Percentiles rank a stretch among this genome's conserved stretches.
Conservation (phyloP, 2,888 invertebrate species). For the Synanthedon tipuliformis region DNA sequence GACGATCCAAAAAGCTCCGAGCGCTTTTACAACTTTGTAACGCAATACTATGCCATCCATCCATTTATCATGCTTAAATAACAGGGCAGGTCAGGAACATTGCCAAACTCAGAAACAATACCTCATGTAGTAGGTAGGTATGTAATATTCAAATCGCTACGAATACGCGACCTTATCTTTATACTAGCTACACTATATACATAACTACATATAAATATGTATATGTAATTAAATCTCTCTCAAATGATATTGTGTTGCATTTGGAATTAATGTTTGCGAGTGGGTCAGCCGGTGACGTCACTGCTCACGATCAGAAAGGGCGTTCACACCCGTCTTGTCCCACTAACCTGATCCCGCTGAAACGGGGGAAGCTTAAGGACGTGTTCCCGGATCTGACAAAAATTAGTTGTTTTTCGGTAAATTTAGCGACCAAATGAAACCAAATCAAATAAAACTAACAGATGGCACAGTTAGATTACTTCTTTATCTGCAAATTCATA, state of each 20-base stretch:
- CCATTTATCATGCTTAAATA: not conserved
- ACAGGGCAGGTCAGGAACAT: not conserved
- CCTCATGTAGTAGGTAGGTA: too few relatives aligned
- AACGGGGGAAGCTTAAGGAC: not conserved
- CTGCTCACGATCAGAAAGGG: slow-evolving; percentile 20
- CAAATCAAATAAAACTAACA: too few relatives aligned
- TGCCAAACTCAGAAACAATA: not conserved
- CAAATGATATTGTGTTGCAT: not conserved
- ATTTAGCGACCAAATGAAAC: too few relatives aligned
- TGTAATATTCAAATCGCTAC: not conserved
- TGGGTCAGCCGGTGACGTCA: slow-evolving; percentile 12
- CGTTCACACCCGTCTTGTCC: slow-evolving; percentile 30
- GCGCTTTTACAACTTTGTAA: too few relatives aligned
- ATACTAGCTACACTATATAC: too few relatives aligned
- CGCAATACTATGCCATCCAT: not conserved
- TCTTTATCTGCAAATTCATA: too few relatives aligned
- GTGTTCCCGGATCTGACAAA: too few relatives aligned
- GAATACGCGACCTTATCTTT: not conserved
- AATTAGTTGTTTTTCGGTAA: too few relatives aligned
- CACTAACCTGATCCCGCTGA: slow-evolving; percentile 14
- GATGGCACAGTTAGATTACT: too few relatives aligned
- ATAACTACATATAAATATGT: not conserved
- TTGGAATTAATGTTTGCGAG: not conserved
- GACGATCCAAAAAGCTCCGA: too few relatives aligned
- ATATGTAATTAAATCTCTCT: not conserved